These are phyloP conservation scores for Lucifuga dentata DNA, from an alignment of 2,113 vertebrate species.

Conservation along the genomic window DNA sequence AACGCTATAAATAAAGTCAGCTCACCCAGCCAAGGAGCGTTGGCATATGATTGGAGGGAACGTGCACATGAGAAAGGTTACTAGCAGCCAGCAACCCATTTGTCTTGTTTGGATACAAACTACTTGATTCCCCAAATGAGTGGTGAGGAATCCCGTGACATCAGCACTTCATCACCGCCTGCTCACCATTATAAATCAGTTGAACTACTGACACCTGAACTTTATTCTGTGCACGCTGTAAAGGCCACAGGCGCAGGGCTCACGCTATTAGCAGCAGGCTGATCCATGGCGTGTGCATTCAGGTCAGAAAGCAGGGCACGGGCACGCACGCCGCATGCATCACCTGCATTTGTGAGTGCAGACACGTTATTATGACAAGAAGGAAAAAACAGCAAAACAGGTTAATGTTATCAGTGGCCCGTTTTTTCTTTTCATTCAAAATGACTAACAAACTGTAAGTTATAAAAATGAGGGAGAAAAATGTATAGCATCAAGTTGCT, in stretches of 20 bases:
- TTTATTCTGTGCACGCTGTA: conserved; percentile 78
- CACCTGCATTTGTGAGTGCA: conserved; percentile 56
- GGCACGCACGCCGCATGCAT: conserved; percentile 56
- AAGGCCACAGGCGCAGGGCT: conserved; percentile 79
- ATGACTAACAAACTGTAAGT: too few species aligned
- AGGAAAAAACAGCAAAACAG: conserved; percentile 29
- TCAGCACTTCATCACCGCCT: conserved; percentile 80
- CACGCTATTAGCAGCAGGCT: conserved; percentile 74
- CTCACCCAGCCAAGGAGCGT: conserved; percentile 60
- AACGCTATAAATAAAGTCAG: conserved; percentile 77
- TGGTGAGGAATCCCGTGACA: conserved; percentile 77
- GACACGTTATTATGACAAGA: conserved; percentile 52
- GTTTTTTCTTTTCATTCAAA: neutral
- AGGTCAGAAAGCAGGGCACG: conserved; percentile 78
- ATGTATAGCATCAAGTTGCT: too few species aligned
- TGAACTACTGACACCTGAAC: conserved; percentile 86
- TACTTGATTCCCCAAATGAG: conserved; percentile 84
- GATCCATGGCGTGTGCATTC: conserved; percentile 82
- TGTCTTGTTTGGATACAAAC: conserved; percentile 81
- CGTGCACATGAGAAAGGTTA: conserved; percentile 82
- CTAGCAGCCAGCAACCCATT: conserved; percentile 73
- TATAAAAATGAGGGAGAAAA: too few species aligned
- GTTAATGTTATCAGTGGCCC: conserved; percentile 14
- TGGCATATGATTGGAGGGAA: conserved; percentile 74
- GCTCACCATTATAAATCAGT: conserved; percentile 86